Evolutionary conservation across 2,888 invertebrate genomes (phyloP), one percentile per base, ranked within the genome.

Genomic region (Phortica okadai): DNA sequence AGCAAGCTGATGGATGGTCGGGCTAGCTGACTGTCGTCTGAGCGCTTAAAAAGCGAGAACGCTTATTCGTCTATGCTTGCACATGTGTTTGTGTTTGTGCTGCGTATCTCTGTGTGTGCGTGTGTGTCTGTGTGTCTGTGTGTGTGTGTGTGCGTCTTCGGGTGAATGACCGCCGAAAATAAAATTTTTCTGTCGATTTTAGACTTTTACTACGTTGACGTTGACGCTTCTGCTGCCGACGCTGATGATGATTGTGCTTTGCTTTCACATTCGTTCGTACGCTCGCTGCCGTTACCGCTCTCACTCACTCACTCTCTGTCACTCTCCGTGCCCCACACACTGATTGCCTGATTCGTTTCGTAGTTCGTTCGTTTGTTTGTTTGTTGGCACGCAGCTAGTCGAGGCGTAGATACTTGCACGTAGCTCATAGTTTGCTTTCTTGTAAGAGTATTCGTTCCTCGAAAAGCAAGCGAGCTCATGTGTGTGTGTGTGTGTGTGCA

Each of bases 101-200:
- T 45, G 50, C 50, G 72, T 72, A 25, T 59, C 56, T 62, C 16
- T 59, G 44, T 7, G 75, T 59, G 74, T 42, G 74, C 10, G 58
- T 58, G 73, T 14, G 75, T 45, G 77, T 78, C 77, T 77, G 77
- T 80, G 83, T 72, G 82, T 81, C 58, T 58, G 73, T 14, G 75
- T 45, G 77, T 78, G 78, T 77, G 77, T 80, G 83, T 72, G 82
- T 81, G 83, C 81, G 82, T 82, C 82, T 81, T 78, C 82, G 89
- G 88, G 90, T 90, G 89, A 90, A 90, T 90, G 90, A 90, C 90
- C 90, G 89, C 90, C 90, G 89, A 90, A 90, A 90, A 86, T 83
- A 84, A 84, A 83, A 86, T 88, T 89, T 84, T 88, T 89, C 3
- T 33, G 84, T 89, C 86, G 85, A 88, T 90, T 89, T 90, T 88